Evolutionary conservation across 2,888 invertebrate genomes (phyloP).

Genomic region (Autographa pulchrina): DNA sequence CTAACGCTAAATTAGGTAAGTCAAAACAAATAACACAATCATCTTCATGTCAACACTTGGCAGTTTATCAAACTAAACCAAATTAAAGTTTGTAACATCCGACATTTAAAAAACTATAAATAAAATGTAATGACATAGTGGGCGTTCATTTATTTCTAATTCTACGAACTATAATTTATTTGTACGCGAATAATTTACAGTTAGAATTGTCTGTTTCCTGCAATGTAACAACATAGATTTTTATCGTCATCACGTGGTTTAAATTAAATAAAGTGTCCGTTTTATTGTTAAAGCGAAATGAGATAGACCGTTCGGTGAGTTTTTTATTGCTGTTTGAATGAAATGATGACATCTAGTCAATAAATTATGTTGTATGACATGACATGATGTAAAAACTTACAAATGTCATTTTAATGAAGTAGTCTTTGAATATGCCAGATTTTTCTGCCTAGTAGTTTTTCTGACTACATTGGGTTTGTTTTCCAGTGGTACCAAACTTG

Average conservation of each 20-base stretch:
- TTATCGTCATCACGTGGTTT: slow-evolving; percentile 25
- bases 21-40: not conserved
- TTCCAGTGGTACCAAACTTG: too few species aligned
- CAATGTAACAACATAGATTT: slow-evolving; percentile 18
- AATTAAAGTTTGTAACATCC: not conserved
- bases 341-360: not conserved
- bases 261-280: not conserved
- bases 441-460: too few species aligned
- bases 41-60: not conserved
- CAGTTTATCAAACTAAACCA: not conserved
- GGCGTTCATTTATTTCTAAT: slow-evolving; percentile 32
- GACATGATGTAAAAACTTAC: not conserved
- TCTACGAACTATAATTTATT: slow-evolving; percentile 38
- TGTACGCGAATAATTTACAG: slow-evolving; percentile 27
- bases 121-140: slow-evolving; percentile 15
- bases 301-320: not conserved
- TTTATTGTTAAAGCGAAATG: not conserved
- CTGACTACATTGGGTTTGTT: too few species aligned
- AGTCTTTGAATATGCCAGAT: too few species aligned
- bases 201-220: slow-evolving; percentile 18
- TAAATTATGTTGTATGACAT: slow-evolving; percentile 2
- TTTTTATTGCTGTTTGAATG: not conserved
- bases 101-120: not conserved
- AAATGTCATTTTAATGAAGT: not conserved
- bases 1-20: not conserved